These are phyloP conservation scores for Charina bottae DNA, from an alignment of 2,113 vertebrate species.

Conservation along the genomic window DNA sequence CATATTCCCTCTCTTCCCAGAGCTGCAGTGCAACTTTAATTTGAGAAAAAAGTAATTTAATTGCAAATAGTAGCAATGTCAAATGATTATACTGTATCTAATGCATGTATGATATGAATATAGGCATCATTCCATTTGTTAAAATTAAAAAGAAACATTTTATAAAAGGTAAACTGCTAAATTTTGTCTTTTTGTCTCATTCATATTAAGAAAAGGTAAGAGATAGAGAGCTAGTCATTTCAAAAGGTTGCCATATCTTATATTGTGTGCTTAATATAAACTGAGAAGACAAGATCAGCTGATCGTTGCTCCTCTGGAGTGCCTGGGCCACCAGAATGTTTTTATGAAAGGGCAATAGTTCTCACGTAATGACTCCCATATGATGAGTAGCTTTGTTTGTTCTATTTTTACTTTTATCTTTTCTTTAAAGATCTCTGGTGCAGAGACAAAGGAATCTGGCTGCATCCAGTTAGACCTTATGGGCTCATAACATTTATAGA, in stretches of 20 bases:
- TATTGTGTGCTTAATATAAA: background rate
- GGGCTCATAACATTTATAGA: constrained; percentile 17
- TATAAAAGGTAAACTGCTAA: background rate
- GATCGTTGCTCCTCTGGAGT: background rate
- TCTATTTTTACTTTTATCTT: constrained; percentile 21
- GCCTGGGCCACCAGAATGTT: background rate
- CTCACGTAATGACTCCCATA: background rate
- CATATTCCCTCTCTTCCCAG: background rate
- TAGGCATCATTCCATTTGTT: background rate
- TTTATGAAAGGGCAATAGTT: background rate
- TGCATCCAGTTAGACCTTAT: constrained; percentile 37
- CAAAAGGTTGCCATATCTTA: background rate
- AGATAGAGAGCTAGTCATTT: background rate
- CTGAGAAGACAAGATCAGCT: background rate
- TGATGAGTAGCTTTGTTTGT: constrained; percentile 22
- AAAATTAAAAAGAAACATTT: background rate
- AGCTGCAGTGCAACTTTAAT: background rate
- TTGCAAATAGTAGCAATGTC: background rate
- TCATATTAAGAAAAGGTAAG: background rate
- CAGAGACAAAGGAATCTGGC: constrained; percentile 12
- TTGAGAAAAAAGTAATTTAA: background rate
- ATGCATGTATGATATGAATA: background rate
- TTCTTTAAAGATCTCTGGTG: constrained; percentile 9
- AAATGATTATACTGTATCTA: background rate
- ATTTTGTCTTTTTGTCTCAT: background rate